These are phyloP conservation scores for Gracilinanus agilis DNA, from an alignment of 2,113 vertebrate genomes.

Conservation along the genomic window DNA sequence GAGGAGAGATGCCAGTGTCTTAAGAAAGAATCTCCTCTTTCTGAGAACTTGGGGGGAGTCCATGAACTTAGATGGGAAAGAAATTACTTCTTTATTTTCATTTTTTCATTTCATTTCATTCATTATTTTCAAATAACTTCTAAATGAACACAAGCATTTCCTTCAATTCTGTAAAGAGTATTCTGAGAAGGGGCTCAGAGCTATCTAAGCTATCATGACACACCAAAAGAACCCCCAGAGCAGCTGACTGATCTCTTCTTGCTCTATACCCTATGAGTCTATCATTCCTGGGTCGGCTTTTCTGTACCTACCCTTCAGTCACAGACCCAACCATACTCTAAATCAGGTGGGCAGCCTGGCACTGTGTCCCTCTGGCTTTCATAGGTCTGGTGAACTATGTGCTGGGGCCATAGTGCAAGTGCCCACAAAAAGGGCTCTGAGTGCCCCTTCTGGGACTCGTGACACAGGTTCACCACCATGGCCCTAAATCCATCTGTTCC, in stretches of 20 bases:
- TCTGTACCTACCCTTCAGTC: not conserved
- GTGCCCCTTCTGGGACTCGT: no score
- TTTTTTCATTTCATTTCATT: no score
- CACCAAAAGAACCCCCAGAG: not conserved
- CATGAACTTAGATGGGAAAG: not conserved
- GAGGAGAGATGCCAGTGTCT: no score
- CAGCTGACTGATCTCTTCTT: not conserved
- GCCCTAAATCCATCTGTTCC: no score
- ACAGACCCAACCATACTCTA: not conserved
- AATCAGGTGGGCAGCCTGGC: not conserved
- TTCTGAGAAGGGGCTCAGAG: not conserved
- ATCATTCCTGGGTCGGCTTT: not conserved
- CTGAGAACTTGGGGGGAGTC: not conserved
- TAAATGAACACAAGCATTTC: not conserved
- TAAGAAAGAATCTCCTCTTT: no score
- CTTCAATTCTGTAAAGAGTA: not conserved
- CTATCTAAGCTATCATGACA: not conserved
- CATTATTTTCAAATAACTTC: no score
- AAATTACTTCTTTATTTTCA: not conserved
- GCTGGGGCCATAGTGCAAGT: no score
- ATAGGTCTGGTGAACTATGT: no score
- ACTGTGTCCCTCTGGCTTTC: no score
- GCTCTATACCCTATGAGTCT: not conserved
- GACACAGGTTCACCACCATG: no score
- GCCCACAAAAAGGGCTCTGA: no score